Conservation (phyloP, 1,140 invertebrate genomes). For the Tetranychus urticae region DNA sequence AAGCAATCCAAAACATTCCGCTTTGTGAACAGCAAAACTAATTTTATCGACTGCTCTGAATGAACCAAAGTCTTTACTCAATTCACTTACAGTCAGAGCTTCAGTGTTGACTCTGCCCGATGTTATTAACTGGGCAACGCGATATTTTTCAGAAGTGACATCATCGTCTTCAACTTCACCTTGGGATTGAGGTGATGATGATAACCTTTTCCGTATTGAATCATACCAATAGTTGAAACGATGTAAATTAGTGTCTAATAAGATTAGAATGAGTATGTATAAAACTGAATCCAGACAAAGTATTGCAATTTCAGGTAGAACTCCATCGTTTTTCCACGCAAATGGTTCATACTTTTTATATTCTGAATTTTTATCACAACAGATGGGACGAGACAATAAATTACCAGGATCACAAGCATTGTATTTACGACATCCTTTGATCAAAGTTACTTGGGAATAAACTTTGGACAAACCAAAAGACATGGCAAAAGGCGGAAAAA, state of each 20-base stretch:
- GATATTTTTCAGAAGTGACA: neutral
- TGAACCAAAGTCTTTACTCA: slow-evolving; percentile 9
- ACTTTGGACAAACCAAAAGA: neutral
- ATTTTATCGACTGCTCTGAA: slow-evolving; percentile 13
- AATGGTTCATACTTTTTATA: neutral
- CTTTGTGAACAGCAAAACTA: slow-evolving; percentile 15
- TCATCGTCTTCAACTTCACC: slow-evolving; percentile 1
- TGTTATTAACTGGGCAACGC: neutral
- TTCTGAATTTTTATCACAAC: too few species aligned
- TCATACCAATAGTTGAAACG: neutral
- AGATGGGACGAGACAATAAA: neutral
- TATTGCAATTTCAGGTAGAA: neutral
- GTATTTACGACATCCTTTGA: neutral
- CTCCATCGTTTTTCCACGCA: neutral
- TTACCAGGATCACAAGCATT: neutral
- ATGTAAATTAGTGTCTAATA: neutral
- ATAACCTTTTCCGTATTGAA: neutral
- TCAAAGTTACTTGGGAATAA: neutral
- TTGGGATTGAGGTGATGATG: too few species aligned
- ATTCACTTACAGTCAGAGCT: slow-evolving; percentile 7
- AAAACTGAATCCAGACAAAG: neutral
- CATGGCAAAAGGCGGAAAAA: neutral
- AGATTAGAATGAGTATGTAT: neutral
- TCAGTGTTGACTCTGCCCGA: neutral
- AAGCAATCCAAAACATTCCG: slow-evolving; percentile 27